phyloP scores from a whole-genome alignment of 2,797 vertebrate species.

The Scolopax bukidnonensis region DNA sequence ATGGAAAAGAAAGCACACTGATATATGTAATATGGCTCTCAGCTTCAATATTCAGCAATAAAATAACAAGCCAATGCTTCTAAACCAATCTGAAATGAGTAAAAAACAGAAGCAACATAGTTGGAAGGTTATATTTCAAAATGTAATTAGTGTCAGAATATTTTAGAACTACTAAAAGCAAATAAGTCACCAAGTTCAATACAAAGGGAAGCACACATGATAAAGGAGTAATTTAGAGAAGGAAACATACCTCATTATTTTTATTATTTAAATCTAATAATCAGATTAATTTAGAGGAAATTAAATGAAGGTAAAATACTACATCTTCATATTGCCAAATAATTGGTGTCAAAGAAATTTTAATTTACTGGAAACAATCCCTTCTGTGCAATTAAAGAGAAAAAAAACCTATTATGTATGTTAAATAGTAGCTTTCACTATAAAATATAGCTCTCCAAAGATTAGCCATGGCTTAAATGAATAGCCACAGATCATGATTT shows the following conservation, averaged over 20 bases:
- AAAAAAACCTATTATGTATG: background rate
- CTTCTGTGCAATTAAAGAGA: background rate
- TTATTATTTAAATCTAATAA: conserved; percentile 65
- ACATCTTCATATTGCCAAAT: conserved; percentile 47
- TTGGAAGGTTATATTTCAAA: conserved; percentile 65
- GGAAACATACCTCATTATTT: conserved; percentile 62
- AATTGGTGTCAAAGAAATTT: conserved; percentile 57
- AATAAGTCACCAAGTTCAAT: conserved; percentile 52
- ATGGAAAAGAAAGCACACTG: conserved; percentile 41
- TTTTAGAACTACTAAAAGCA: conserved; percentile 58
- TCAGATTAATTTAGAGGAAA: conserved; percentile 66
- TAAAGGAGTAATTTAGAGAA: conserved; percentile 48
- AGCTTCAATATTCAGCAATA: conserved; percentile 52
- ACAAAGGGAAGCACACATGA: conserved; percentile 47
- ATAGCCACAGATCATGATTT: background rate
- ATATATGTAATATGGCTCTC: conserved; percentile 34
- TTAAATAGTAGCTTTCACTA: conserved; percentile 32
- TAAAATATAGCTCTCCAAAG: conserved; percentile 32
- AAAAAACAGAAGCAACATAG: conserved; percentile 26
- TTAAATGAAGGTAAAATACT: conserved; percentile 59
- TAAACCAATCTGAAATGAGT: conserved; percentile 50
- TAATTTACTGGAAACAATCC: conserved; percentile 47
- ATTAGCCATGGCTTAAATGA: conserved; percentile 22
- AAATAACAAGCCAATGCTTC: conserved; percentile 38
- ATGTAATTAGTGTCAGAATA: conserved; percentile 68